Conservation (phyloP, 2,888 invertebrate species). For the Mesorhabditis spiculigera region DNA sequence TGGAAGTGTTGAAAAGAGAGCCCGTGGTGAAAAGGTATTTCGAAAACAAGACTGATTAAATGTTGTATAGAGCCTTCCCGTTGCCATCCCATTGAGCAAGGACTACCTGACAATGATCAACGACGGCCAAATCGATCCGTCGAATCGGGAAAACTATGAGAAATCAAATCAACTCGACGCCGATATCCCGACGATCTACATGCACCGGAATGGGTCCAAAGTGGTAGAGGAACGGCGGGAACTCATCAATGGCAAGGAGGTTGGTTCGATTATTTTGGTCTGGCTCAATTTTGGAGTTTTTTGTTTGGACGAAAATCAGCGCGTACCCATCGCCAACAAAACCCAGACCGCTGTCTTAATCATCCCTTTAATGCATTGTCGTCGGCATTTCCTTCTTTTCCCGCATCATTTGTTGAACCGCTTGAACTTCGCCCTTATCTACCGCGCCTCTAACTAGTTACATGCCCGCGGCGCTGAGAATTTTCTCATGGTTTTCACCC, state of each 20-base stretch:
- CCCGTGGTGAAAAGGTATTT: background rate
- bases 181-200: background rate
- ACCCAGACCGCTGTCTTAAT: no score
- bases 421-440: background rate
- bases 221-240: background rate
- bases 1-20: background rate
- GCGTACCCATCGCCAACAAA: no score
- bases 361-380: no score
- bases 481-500: no score
- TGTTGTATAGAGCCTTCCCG: background rate
- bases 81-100: background rate
- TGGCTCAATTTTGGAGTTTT: background rate
- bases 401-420: no score
- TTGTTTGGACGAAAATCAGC: background rate
- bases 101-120: background rate
- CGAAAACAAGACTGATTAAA: background rate
- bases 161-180: background rate
- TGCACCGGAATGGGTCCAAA: background rate
- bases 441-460: background rate
- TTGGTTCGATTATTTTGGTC: background rate
- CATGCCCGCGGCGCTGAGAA: no score
- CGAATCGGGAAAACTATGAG: background rate
- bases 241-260: background rate
- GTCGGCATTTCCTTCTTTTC: no score
- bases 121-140: background rate